Evolutionary conservation across 2,888 invertebrate genomes (phyloP).

Genomic region (Eudasyphora cyanicolor): DNA sequence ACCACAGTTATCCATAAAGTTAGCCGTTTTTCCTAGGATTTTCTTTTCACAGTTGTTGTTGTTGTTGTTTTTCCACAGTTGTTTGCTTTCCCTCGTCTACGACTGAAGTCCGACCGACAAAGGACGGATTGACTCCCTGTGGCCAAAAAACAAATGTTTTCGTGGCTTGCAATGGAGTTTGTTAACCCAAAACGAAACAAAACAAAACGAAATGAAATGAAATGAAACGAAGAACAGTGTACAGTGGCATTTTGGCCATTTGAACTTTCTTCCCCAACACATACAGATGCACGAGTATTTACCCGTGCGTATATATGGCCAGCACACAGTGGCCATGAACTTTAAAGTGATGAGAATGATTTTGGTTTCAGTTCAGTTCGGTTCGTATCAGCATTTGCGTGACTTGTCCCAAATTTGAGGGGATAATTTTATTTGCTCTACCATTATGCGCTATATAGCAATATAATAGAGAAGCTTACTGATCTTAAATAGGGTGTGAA

Average conservation of each 20-base stretch:
- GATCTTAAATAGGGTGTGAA: background rate
- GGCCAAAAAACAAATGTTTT: background rate
- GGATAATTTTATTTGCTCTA: background rate
- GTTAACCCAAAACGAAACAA: constrained; percentile 2
- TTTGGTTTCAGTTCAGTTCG: background rate
- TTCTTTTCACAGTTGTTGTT: background rate
- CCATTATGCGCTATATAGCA: background rate
- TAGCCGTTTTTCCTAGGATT: background rate
- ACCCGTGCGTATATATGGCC: no score
- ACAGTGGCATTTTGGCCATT: background rate
- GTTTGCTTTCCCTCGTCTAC: background rate
- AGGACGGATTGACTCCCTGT: background rate
- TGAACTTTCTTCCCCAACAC: no score
- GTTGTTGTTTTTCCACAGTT: background rate
- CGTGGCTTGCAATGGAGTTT: background rate
- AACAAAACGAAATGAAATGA: no score
- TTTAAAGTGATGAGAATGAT: background rate
- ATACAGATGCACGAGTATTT: no score
- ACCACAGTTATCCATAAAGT: background rate
- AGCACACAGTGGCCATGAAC: background rate
- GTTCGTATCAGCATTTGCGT: background rate
- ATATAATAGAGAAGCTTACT: background rate
- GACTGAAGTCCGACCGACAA: background rate
- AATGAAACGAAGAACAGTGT: no score
- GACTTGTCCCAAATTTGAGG: background rate